Evolutionary conservation across 1,140 invertebrate species (phyloP).

Genomic region (Battus philenor): DNA sequence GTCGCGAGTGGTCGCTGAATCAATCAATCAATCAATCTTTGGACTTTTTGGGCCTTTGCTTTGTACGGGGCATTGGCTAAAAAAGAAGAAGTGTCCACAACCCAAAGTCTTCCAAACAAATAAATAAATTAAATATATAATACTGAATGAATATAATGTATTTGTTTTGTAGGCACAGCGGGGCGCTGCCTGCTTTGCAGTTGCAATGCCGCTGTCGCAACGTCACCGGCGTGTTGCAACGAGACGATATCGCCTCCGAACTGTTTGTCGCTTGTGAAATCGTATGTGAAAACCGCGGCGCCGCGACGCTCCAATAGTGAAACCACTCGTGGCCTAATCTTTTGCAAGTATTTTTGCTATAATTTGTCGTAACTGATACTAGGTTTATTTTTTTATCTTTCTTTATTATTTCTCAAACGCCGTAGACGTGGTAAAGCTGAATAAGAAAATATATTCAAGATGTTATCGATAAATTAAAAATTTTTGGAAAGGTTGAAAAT

Average conservation of each 20-base stretch:
- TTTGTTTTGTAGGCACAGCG: constrained; percentile 1
- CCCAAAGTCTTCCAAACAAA: too few species aligned
- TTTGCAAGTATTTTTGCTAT: constrained; percentile 73
- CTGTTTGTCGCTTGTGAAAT: not conserved
- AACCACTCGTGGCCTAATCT: constrained; percentile 50
- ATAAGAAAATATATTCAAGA: too few species aligned
- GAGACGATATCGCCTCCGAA: not conserved
- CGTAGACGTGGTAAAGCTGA: not conserved
- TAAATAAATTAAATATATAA: too few species aligned
- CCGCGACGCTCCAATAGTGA: constrained; percentile 22
- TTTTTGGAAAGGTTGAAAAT: too few species aligned
- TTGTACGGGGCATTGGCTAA: too few species aligned
- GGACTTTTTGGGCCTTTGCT: too few species aligned
- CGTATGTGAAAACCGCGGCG: not conserved
- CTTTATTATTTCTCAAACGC: constrained; percentile 34
- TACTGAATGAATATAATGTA: too few species aligned
- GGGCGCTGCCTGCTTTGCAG: constrained; percentile 1
- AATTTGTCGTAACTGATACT: constrained; percentile 63
- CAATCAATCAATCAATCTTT: too few species aligned
- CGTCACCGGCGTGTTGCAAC: not conserved
- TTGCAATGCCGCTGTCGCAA: not conserved
- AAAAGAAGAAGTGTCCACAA: too few species aligned
- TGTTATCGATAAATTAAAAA: too few species aligned
- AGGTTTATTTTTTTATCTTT: constrained; percentile 62
- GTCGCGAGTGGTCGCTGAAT: too few species aligned